Percentiles rank a stretch among this genome's conserved stretches.
phyloP scores from a whole-genome alignment of 1,140 invertebrate species.

The Drosophila kurseongensis region DNA sequence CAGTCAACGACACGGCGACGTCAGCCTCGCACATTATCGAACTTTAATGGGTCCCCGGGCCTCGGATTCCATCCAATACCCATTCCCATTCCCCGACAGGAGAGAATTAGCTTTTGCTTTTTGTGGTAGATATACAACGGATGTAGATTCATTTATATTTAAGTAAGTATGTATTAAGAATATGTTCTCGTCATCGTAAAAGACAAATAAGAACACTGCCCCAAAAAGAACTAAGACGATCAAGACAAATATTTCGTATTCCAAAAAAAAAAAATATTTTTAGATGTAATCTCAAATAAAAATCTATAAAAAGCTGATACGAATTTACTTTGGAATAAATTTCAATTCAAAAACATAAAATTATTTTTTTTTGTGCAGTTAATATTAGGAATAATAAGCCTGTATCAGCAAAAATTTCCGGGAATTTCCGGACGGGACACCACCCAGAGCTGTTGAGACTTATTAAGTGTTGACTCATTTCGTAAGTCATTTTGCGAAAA shows the following conservation, averaged over 20 bases:
- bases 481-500: background rate
- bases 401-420: background rate
- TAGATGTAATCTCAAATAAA: too few species aligned
- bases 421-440: background rate
- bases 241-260: background rate
- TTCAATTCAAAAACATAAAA: too few species aligned
- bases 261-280: background rate
- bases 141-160: conserved; percentile 7
- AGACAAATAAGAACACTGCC: background rate
- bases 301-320: too few species aligned
- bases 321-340: too few species aligned
- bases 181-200: background rate
- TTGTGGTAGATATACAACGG: conserved; percentile 49
- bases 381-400: too few species aligned
- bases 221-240: background rate
- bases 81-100: conserved; percentile 33
- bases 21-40: conserved; percentile 74
- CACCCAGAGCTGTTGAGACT: background rate
- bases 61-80: conserved; percentile 13
- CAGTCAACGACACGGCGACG: conserved; percentile 74
- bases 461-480: background rate
- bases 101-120: conserved; percentile 75
- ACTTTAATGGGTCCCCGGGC: conserved; percentile 64
- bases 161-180: conserved; percentile 1
- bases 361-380: too few species aligned